phyloP scores from a whole-genome alignment of 2,888 invertebrate genomes.

The Blera fallax region DNA sequence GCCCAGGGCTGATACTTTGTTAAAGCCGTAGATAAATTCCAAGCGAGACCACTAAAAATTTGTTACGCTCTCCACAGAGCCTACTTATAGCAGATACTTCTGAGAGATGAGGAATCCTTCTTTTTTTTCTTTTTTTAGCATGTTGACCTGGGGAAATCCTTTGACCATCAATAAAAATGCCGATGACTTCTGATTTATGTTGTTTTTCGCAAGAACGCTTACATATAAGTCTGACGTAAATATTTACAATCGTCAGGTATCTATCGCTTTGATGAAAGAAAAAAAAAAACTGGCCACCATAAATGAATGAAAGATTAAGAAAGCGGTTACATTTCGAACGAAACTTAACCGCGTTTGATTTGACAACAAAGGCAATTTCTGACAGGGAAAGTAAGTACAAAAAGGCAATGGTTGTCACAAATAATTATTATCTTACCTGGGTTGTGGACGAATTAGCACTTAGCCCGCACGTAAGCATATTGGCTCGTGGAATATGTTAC shows the following conservation, averaged over 20 bases:
- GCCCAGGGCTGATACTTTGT: constrained; percentile 26
- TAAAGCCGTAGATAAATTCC: constrained; percentile 31
- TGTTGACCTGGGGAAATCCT: not conserved
- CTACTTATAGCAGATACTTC: not conserved
- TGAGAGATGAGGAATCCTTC: not conserved
- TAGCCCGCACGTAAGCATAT: not conserved
- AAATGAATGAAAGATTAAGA: not conserved
- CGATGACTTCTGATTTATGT: constrained; percentile 64
- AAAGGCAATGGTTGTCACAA: not conserved
- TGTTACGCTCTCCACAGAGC: constrained; percentile 48
- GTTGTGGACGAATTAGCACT: not conserved
- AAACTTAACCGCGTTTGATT: not conserved
- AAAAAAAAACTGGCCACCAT: not conserved
- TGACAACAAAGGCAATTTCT: constrained; percentile 13
- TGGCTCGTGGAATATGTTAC: not conserved
- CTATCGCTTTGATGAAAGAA: not conserved
- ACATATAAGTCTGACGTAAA: constrained; percentile 32
- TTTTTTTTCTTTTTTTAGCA: not conserved
- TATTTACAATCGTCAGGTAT: constrained; percentile 49
- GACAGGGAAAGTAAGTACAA: constrained; percentile 22
- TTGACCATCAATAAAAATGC: constrained; percentile 49
- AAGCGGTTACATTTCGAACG: not conserved
- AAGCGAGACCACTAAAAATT: constrained; percentile 63
- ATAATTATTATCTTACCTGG: not conserved
- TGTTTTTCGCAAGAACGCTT: constrained; percentile 61